Evolutionary conservation across 2,797 vertebrate genomes (phyloP), one percentile per base, ranked within the genome.

Genomic region (Brachyalestes nurse): DNA sequence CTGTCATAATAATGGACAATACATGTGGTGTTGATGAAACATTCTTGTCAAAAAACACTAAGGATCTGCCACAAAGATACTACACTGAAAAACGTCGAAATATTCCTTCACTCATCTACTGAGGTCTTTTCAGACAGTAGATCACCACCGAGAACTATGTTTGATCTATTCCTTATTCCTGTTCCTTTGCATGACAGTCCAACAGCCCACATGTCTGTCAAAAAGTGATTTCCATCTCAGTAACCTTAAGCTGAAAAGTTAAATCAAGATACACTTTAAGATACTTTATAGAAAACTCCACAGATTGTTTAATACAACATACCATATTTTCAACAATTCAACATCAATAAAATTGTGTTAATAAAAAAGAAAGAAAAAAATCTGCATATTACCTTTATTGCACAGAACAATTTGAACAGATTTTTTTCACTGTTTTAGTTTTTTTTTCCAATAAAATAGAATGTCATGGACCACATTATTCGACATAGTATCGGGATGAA

Each of bases 321-420:
- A 94, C 94, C 93, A 95, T 95, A 93, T 93, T 94, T 89, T 95
- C 89, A 95, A 95, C 93, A 94, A 93, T 94, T 95, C 88, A 95
- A 95, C 94, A 95, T 94, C 93, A 94, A 95, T 90, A 92, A 94
- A 94, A 94, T 83, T 89, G 88, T 93, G 91, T 94, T 91, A 92
- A 91, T 92, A 91, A 86, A 93, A 92, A 93, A 91, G 72, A 77
- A 90, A 90, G 90, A 88, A 93, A 90, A 89, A 92, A 93, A 94
- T 94, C 92, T 95, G 93, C 94, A 95, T 95, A 95, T 94, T 95
- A 95, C 91, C 87, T 92, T 95, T 95, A 95, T 95, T 95, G 94
- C 95, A 95, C 95, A 95, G 93, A 94, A 95, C 94, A 95, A 93
- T 93, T 93, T 90, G 86, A 93, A 95, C 92, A 88, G 93, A 92